These are phyloP conservation scores for Aphelocoma californica DNA, from an alignment of 2,797 vertebrate genomes.

Conservation along the genomic window DNA sequence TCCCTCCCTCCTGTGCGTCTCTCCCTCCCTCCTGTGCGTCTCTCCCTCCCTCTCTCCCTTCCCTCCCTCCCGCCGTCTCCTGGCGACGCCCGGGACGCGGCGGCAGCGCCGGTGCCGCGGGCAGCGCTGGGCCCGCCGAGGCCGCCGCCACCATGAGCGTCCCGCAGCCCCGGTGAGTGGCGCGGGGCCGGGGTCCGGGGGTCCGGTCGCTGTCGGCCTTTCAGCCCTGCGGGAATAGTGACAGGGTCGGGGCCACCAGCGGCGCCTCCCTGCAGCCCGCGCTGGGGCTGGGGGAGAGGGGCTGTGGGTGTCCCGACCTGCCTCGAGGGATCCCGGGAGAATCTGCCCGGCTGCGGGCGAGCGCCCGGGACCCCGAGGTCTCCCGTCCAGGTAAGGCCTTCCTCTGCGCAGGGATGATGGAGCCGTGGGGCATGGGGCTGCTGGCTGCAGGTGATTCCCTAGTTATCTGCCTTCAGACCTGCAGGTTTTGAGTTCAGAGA, in stretches of 20 bases:
- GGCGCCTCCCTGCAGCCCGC: neutral
- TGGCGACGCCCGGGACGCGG: neutral
- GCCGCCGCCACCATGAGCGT: neutral
- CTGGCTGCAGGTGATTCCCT: neutral
- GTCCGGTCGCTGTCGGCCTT: neutral
- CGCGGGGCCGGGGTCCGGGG: neutral
- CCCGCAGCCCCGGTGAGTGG: neutral
- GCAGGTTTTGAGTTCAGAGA: neutral
- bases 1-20: neutral
- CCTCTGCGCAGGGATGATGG: neutral
- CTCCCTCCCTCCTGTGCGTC: too few relatives aligned
- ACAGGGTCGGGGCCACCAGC: neutral
- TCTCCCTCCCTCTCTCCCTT: too few relatives aligned
- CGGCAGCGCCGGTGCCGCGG: neutral
- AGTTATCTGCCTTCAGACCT: fast-evolving
- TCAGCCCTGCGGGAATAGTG: neutral
- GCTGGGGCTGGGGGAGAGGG: neutral
- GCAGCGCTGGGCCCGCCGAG: neutral
- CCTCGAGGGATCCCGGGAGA: neutral
- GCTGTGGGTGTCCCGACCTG: neutral
- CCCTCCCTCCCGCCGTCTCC: neutral
- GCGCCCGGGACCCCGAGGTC: neutral
- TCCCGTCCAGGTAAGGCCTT: fast-evolving
- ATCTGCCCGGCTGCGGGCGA: too few relatives aligned
- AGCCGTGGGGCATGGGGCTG: neutral